phyloP scores from a whole-genome alignment of 2,888 invertebrate species.

The Zaprionus obscuricornis region DNA sequence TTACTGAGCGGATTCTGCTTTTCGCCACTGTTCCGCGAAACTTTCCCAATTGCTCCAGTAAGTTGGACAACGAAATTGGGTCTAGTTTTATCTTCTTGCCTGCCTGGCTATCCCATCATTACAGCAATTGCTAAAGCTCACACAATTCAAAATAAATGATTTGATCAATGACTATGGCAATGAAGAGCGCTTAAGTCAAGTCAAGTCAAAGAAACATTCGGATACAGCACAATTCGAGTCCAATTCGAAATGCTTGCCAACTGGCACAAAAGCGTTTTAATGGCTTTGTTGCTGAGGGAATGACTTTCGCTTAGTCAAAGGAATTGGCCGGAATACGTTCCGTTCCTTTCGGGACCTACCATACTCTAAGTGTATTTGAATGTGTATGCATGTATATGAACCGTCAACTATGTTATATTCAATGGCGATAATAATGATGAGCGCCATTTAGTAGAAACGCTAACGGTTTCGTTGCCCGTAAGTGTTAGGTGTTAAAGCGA shows the following conservation, averaged over 20 bases:
- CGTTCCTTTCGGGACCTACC: too few species aligned
- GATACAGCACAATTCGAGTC: too few species aligned
- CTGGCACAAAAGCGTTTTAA: conserved; percentile 48
- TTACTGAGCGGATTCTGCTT: too few species aligned
- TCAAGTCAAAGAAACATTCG: not conserved
- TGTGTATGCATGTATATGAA: not conserved
- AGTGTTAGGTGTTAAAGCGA: conserved; percentile 51
- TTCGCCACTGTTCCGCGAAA: too few species aligned
- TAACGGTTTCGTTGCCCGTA: conserved; percentile 5
- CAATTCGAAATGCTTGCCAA: conserved; percentile 5
- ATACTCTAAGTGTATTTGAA: too few species aligned
- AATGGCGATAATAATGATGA: not conserved
- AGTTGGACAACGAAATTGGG: too few species aligned
- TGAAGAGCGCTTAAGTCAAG: conserved; percentile 25
- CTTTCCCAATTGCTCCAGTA: too few species aligned
- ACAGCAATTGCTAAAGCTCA: too few species aligned
- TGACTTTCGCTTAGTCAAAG: conserved; percentile 21
- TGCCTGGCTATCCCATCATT: too few species aligned
- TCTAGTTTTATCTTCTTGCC: too few species aligned
- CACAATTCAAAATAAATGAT: conserved; percentile 47
- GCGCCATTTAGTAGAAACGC: conserved; percentile 11
- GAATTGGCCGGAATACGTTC: not conserved
- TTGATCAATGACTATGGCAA: conserved; percentile 56
- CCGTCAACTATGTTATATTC: not conserved
- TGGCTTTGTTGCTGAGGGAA: conserved; percentile 66